Base-by-base conservation (phyloP, 2,113 vertebrate species). In the Odobenus rosmarus region DNA sequence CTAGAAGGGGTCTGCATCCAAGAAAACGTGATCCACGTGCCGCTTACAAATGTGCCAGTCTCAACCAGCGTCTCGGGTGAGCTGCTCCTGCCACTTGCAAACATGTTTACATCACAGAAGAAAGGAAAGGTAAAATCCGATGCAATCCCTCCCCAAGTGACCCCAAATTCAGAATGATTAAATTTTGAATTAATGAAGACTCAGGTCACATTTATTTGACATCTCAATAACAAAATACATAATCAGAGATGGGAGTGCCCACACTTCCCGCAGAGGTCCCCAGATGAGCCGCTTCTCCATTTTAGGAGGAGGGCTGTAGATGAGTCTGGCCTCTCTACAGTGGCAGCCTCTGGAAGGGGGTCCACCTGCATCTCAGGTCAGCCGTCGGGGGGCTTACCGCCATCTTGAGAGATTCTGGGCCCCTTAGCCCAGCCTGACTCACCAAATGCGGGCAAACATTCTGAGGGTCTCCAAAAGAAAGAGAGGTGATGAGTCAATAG, bases 361-460 rank as follows among this genome's bases (percentile, higher is more conserved):
- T 55, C 14, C 7, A 0, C 39, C 39, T 33, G 19, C 19, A 2
- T 55, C 71, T 69, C 62, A 81, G 23, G 28, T 49, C 61, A 64
- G 74, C 24, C 2, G 1, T 3, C 18, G 24, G 5, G 16, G 61
- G 33, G 24, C 62, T 15, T 51, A 10, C 26, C 1, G 1, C n/a
- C 51, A 2, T 13, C 76, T 57, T 85, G 49, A 49, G n/a, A 69
- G 49, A 80, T 24, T 3, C 31, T 33, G 16, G 26, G 24, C 23
- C 81, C 57, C 57, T 46, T 36, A 26, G 46, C 42, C 24, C 77
- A 24, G 33, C 33, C 4, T 11, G 7, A 80, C 26, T 51, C 31
- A 23, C 36, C 23, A 15, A 8, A 23, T 2, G 9, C 1, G 24
- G 18, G 7, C 59, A 83, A 26, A 31, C 4, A 23, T 51, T 49